A percentile compares a stretch with the other conserved stretches of the same genome.
Evolutionary conservation across 2,113 vertebrate species (phyloP).

Genomic region (Chionomys nivalis): DNA sequence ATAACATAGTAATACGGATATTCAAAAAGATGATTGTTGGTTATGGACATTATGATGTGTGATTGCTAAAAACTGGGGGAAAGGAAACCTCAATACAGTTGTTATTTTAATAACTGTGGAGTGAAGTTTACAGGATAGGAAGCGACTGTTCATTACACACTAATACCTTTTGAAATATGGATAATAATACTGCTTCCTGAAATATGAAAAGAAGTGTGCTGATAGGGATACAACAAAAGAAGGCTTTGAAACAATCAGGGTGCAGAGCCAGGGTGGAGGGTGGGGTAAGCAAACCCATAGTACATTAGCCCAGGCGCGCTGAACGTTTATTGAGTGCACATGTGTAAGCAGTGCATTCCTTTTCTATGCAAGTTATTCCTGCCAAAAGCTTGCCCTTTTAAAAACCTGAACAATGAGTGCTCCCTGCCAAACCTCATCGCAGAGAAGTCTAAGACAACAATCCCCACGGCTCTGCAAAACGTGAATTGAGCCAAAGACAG

Average conservation of each 20-base stretch:
- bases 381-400: constrained; percentile 75
- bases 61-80: background rate
- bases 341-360: constrained; percentile 62
- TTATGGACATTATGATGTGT: background rate
- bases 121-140: constrained; percentile 11
- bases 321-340: constrained; percentile 71
- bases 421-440: constrained; percentile 71
- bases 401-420: constrained; percentile 70
- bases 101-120: background rate
- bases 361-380: constrained; percentile 34
- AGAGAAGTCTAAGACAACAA: constrained; percentile 62
- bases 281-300: background rate
- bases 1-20: background rate
- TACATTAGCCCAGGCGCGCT: background rate
- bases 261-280: background rate
- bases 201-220: constrained; percentile 2
- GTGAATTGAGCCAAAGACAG: constrained; percentile 26
- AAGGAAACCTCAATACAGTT: background rate
- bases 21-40: background rate
- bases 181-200: constrained; percentile 11
- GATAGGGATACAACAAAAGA: constrained; percentile 33
- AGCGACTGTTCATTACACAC: background rate
- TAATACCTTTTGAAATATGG: constrained; percentile 35
- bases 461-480: background rate
- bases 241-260: background rate